Percentiles rank a stretch among this genome's conserved stretches.
Conservation (phyloP, 2,888 invertebrate species). For the Noctua janthe region DNA sequence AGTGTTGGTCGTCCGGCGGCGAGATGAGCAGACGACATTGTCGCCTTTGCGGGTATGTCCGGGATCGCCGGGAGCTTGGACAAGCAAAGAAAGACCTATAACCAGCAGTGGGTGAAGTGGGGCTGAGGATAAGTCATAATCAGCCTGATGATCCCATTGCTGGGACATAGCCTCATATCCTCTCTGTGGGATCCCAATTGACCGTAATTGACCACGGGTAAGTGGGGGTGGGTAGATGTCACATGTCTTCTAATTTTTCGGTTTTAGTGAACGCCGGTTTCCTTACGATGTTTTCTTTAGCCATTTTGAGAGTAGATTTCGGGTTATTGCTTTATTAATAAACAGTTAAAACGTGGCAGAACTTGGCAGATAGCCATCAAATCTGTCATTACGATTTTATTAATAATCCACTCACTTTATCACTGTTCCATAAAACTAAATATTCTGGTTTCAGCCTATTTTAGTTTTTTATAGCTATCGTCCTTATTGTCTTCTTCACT, state of each 20-base stretch:
- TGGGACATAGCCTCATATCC: too few relatives aligned
- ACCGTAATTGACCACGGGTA: not conserved
- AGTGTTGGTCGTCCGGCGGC: too few relatives aligned
- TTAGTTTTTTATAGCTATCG: not conserved
- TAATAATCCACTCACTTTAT: not conserved
- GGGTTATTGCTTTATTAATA: not conserved
- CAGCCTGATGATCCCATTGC: too few relatives aligned
- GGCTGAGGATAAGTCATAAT: too few relatives aligned
- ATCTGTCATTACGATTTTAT: constrained; percentile 10
- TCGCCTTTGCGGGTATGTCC: too few relatives aligned
- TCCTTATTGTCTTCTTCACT: not conserved
- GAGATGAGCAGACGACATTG: too few relatives aligned
- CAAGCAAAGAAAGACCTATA: too few relatives aligned
- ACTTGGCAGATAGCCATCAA: not conserved
- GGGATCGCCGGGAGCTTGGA: too few relatives aligned
- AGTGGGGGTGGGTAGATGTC: not conserved
- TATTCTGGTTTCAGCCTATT: not conserved
- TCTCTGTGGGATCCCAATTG: not conserved
- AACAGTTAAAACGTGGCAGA: too few relatives aligned
- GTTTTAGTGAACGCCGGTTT: not conserved
- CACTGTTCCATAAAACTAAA: not conserved
- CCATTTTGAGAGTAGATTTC: not conserved
- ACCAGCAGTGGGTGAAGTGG: too few relatives aligned
- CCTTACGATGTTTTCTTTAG: not conserved
- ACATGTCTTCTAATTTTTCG: not conserved